phyloP scores from a whole-genome alignment of 2,797 vertebrate species.

The Oreochromis grahami region DNA sequence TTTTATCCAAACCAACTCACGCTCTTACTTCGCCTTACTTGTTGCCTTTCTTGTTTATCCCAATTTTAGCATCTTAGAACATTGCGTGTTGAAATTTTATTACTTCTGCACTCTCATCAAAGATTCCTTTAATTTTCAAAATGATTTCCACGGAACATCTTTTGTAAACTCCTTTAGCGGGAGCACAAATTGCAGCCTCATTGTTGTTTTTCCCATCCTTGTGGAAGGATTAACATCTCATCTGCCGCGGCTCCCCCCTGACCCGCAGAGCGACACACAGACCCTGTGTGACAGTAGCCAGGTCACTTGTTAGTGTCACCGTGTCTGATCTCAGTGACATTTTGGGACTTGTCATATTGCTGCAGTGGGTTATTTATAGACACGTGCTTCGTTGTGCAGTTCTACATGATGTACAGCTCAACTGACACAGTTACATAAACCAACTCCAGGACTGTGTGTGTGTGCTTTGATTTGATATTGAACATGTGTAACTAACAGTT shows the following conservation, averaged over 20 bases:
- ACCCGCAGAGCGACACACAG: neutral
- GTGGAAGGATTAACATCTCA: neutral
- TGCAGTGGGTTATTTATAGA: constrained; percentile 34
- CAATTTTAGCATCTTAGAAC: neutral
- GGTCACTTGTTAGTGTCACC: neutral
- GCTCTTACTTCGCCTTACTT: fast-evolving
- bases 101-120: neutral
- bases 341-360: constrained; percentile 1
- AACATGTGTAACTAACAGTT: neutral
- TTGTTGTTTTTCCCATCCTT: neutral
- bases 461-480: neutral
- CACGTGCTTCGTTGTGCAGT: neutral
- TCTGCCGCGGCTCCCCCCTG: neutral
- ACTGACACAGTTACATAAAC: constrained; percentile 11
- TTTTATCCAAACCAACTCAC: neutral
- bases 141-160: neutral
- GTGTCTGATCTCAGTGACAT: neutral
- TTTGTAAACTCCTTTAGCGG: neutral
- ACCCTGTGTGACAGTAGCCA: neutral
- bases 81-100: neutral
- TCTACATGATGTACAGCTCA: neutral
- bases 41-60: neutral
- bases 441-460: neutral
- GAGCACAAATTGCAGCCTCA: neutral
- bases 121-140: fast-evolving